phyloP scores from a whole-genome alignment of 2,888 invertebrate genomes.

The Neoscelio sp. region DNA sequence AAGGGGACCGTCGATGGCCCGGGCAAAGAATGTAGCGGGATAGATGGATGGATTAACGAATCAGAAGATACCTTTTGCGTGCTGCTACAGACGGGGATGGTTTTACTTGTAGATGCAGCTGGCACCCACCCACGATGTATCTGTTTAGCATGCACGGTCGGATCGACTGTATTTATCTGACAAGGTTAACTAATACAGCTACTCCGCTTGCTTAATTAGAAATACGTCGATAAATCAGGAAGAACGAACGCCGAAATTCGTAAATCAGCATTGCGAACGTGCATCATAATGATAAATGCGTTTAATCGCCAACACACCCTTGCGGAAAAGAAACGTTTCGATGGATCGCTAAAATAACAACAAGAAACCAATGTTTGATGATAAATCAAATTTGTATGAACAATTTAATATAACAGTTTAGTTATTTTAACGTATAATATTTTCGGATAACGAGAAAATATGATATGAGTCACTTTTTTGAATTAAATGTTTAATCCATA shows the following conservation, averaged over 20 bases:
- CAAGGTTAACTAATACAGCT: conserved; percentile 81
- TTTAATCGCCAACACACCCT: neutral
- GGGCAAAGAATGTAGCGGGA: conserved; percentile 33
- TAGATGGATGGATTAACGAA: conserved; percentile 71
- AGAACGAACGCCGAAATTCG: conserved; percentile 52
- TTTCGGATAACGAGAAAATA: no score
- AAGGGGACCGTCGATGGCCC: conserved; percentile 9
- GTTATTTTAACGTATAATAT: no score
- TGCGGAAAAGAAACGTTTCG: neutral
- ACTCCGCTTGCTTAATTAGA: conserved; percentile 77
- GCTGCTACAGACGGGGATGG: conserved; percentile 49
- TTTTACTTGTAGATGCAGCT: conserved; percentile 70
- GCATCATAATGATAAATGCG: conserved; percentile 18
- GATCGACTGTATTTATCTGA: conserved; percentile 78
- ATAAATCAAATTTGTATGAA: no score
- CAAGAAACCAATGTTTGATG: no score
- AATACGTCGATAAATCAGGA: conserved; percentile 76
- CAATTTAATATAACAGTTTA: no score
- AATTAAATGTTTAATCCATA: no score
- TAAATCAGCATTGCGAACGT: conserved; percentile 41
- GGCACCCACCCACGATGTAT: conserved; percentile 80
- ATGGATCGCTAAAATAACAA: no score
- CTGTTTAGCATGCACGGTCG: conserved; percentile 80
- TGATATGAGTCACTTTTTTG: no score
- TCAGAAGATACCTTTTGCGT: conserved; percentile 68